phyloP scores from a whole-genome alignment of 2,113 vertebrate genomes.

The Microcebus murinus region DNA sequence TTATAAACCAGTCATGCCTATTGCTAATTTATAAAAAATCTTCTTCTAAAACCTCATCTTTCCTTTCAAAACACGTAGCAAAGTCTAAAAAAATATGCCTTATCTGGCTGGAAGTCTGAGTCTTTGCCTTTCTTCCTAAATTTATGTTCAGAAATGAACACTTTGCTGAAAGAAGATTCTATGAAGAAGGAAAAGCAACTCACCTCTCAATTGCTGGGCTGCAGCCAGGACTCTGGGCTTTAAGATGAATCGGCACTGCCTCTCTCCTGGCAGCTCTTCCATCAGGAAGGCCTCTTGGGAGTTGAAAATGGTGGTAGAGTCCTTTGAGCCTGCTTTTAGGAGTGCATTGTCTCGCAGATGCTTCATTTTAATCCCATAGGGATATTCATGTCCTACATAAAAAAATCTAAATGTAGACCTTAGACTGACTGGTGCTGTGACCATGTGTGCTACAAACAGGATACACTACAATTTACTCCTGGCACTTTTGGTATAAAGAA shows the following conservation, averaged over 20 bases:
- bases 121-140: too few species aligned
- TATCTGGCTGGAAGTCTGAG: too few species aligned
- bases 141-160: too few species aligned
- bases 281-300: too few species aligned
- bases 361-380: conserved; percentile 74
- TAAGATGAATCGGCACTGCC: too few species aligned
- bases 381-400: not conserved
- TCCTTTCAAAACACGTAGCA: not conserved
- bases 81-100: too few species aligned
- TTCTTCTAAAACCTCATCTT: conserved; percentile 60
- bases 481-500: not conserved
- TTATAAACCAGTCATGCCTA: conserved; percentile 55
- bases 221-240: too few species aligned
- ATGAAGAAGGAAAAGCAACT: too few species aligned
- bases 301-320: too few species aligned
- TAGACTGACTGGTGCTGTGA: not conserved
- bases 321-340: conserved; percentile 77
- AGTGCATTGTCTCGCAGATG: conserved; percentile 89
- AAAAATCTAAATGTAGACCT: conserved; percentile 67
- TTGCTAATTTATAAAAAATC: not conserved
- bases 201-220: too few species aligned
- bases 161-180: too few species aligned
- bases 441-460: not conserved
- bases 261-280: too few species aligned
- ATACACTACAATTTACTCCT: not conserved